Evolutionary conservation across 1,140 invertebrate species (phyloP), one percentile per base, ranked within the genome.

Genomic region (Lepeophtheirus salmonis): DNA sequence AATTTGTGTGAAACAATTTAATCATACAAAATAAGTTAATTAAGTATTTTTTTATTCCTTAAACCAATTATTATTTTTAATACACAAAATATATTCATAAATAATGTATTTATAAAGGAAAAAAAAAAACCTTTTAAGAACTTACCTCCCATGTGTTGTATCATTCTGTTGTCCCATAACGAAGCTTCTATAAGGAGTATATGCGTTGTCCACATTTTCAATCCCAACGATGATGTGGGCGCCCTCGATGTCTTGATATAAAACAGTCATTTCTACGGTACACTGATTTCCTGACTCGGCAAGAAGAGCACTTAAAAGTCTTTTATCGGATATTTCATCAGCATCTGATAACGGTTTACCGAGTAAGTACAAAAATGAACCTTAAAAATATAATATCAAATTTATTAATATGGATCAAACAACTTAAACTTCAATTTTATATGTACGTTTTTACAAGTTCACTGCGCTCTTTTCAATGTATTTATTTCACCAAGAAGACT

Each of bases 371-470:
- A 57, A 21, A 21, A 57, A 57, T 13, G 23, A 30, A n/a, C 55
- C 55, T 57, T n/a, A 57, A 57, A 48, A 10, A 48, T 1, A 57
- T 57, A 16, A 24, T n/a, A 41, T 16, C 16, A 57, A 24, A 57
- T n/a, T n/a, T n/a, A n/a, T n/a, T n/a, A n/a, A n/a, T n/a, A n/a
- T n/a, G n/a, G n/a, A n/a, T n/a, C n/a, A n/a, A n/a, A n/a, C n/a
- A n/a, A n/a, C n/a, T n/a, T n/a, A n/a, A n/a, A n/a, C n/a, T n/a
- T n/a, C n/a, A n/a, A n/a, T n/a, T n/a, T n/a, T n/a, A n/a, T n/a
- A n/a, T n/a, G n/a, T n/a, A n/a, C n/a, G n/a, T n/a, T n/a, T n/a
- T n/a, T n/a, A n/a, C n/a, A n/a, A n/a, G n/a, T n/a, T n/a, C n/a
- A n/a, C n/a, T n/a, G n/a, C n/a, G n/a, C n/a, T n/a, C n/a, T n/a